Percentiles rank a stretch among this genome's conserved stretches.
Conservation (phyloP, 1,140 invertebrate genomes). For the Saccostrea cuccullata region DNA sequence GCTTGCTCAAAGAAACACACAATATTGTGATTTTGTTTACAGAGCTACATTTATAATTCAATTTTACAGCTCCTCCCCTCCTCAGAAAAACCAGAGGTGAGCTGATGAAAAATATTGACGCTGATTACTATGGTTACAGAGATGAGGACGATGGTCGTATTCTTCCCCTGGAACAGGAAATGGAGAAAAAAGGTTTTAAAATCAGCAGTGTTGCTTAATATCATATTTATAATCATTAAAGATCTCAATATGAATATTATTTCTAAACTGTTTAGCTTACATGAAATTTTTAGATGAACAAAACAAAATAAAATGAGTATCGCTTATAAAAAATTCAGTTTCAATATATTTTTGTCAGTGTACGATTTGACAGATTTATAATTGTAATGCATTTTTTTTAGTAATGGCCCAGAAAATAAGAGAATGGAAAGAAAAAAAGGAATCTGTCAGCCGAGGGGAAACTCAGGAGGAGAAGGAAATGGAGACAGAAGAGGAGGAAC, state of each 20-base stretch:
- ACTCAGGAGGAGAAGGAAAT: slow-evolving; percentile 60
- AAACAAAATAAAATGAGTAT: too few relatives aligned
- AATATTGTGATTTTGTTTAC: too few relatives aligned
- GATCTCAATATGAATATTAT: too few relatives aligned
- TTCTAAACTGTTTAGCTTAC: too few relatives aligned
- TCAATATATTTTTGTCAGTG: too few relatives aligned
- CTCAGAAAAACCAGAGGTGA: slow-evolving; percentile 95
- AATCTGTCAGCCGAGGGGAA: slow-evolving; percentile 71
- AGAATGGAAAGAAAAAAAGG: slow-evolving; percentile 79
- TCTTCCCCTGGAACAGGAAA: slow-evolving; percentile 90
- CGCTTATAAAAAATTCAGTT: background rate
- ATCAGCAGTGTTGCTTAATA: background rate
- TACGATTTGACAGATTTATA: too few relatives aligned
- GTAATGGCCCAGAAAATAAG: slow-evolving; percentile 76
- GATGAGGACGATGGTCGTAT: slow-evolving; percentile 99
- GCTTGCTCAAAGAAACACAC: too few relatives aligned
- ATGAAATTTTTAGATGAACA: too few relatives aligned
- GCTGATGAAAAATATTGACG: slow-evolving; percentile 98
- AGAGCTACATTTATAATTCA: background rate
- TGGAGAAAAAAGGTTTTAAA: slow-evolving; percentile 84
- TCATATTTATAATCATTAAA: too few relatives aligned
- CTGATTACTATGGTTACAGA: slow-evolving; percentile 98
- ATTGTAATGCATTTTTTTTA: slow-evolving; percentile 51
- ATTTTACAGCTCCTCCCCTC: slow-evolving; percentile 84
- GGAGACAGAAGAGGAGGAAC: slow-evolving; percentile 61